These are phyloP conservation scores for Abrostola tripartita DNA, from an alignment of 2,888 invertebrate genomes.

Conservation along the genomic window DNA sequence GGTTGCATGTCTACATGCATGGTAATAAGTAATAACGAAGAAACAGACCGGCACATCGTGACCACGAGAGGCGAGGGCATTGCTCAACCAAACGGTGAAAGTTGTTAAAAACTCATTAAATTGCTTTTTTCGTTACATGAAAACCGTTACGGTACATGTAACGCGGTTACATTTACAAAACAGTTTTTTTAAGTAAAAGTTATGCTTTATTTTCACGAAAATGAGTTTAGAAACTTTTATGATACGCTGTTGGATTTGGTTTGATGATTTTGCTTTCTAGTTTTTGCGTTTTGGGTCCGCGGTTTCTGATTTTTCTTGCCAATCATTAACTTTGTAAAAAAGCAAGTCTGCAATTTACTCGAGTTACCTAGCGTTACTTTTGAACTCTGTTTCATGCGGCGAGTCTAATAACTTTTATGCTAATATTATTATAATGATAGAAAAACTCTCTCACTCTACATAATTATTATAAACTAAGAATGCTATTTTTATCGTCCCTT, in stretches of 20 bases:
- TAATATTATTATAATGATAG: no score
- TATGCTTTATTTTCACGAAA: constrained; percentile 40
- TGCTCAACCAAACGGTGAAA: constrained; percentile 71
- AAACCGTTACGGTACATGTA: constrained; percentile 69
- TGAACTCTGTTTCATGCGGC: no score
- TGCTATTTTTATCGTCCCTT: no score
- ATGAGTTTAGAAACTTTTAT: constrained; percentile 36
- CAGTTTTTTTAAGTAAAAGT: constrained; percentile 54
- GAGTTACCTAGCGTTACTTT: no score
- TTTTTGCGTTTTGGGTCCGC: neutral
- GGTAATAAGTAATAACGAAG: constrained; percentile 54
- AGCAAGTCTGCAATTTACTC: neutral
- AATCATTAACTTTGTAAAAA: neutral
- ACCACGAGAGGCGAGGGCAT: constrained; percentile 53
- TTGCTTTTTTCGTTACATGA: constrained; percentile 70
- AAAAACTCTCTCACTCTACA: no score
- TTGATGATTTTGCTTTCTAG: constrained; percentile 12
- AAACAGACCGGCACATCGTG: constrained; percentile 60
- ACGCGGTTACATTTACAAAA: constrained; percentile 39
- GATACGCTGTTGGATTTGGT: constrained; percentile 22
- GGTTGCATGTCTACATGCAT: constrained; percentile 58
- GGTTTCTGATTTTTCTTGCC: neutral
- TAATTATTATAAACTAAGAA: no score
- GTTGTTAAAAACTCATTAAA: constrained; percentile 68
- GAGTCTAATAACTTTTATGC: no score